Percentiles rank a stretch among this genome's conserved stretches.
Evolutionary conservation across 2,113 vertebrate genomes (phyloP).

Genomic region (Podarcis cretensis): DNA sequence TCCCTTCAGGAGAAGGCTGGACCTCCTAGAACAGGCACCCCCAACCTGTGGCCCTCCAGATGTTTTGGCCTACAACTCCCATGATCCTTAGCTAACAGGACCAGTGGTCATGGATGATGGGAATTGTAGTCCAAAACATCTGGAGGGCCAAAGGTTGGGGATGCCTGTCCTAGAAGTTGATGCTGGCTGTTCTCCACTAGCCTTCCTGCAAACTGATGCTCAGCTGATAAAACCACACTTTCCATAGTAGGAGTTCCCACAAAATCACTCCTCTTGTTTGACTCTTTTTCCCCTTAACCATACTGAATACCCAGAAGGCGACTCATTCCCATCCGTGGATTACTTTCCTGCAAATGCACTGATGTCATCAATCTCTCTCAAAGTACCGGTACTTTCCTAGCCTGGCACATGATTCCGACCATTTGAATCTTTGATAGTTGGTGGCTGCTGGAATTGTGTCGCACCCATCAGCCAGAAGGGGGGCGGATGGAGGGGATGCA

Average conservation of each 20-base stretch:
- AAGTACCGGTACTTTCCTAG: neutral
- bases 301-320: neutral
- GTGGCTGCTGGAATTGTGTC: no score
- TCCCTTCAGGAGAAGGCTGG: neutral
- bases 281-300: neutral
- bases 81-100: no score
- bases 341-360: neutral
- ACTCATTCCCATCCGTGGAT: no score
- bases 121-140: no score
- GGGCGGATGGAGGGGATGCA: no score
- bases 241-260: no score
- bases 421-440: neutral
- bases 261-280: neutral
- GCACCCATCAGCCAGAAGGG: neutral
- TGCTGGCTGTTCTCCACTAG: neutral
- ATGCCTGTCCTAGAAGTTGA: neutral
- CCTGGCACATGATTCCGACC: neutral
- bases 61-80: no score
- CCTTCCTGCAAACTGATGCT: neutral
- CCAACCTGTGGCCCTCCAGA: no score
- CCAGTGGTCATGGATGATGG: no score
- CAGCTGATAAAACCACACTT: neutral
- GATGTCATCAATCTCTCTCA: neutral
- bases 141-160: no score
- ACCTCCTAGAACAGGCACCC: no score